Conservation (phyloP, 2,797 vertebrate species). For the Sternarchorhynchus goeldii region DNA sequence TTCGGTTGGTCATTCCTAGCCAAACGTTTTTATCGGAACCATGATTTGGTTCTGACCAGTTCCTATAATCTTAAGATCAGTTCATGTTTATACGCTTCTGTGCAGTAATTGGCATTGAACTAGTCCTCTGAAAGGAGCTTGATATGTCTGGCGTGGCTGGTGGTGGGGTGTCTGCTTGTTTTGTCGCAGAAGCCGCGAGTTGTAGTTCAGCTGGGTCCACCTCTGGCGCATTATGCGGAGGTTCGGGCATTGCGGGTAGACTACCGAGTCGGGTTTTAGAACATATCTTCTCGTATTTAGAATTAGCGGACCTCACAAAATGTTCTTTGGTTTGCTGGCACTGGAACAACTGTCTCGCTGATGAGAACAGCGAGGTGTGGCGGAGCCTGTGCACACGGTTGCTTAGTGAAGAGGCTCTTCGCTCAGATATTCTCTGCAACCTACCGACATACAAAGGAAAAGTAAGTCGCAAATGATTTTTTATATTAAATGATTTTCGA, state of each 20-base stretch:
- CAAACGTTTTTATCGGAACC: slow-evolving; percentile 1
- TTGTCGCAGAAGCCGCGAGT: slow-evolving; percentile 72
- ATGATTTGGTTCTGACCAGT: slow-evolving; percentile 37
- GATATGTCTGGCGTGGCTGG: slow-evolving; percentile 77
- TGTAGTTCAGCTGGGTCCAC: slow-evolving; percentile 71
- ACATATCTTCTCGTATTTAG: slow-evolving; percentile 92
- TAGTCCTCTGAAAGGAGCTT: slow-evolving; percentile 55
- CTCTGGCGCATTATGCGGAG: slow-evolving; percentile 60
- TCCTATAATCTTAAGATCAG: slow-evolving; percentile 17
- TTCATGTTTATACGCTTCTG: slow-evolving; percentile 48
- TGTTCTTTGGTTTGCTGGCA: slow-evolving; percentile 93
- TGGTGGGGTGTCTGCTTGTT: slow-evolving; percentile 75
- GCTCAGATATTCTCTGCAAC: slow-evolving; percentile 96
- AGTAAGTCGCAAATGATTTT: slow-evolving; percentile 66
- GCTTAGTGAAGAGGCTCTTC: slow-evolving; percentile 89
- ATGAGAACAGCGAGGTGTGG: slow-evolving; percentile 99
- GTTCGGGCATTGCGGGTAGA: slow-evolving; percentile 77
- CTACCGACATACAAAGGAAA: slow-evolving; percentile 91
- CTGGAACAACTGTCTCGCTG: slow-evolving; percentile 90
- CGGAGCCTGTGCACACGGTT: slow-evolving; percentile 85
- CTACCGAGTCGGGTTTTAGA: slow-evolving; percentile 90
- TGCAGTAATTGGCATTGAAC: slow-evolving; percentile 36
- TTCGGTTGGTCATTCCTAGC: slow-evolving; percentile 8
- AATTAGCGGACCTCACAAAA: slow-evolving; percentile 84
- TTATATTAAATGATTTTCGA: too few relatives aligned